Conservation (phyloP, 2,888 invertebrate genomes). For the Petrophora chlorosata region DNA sequence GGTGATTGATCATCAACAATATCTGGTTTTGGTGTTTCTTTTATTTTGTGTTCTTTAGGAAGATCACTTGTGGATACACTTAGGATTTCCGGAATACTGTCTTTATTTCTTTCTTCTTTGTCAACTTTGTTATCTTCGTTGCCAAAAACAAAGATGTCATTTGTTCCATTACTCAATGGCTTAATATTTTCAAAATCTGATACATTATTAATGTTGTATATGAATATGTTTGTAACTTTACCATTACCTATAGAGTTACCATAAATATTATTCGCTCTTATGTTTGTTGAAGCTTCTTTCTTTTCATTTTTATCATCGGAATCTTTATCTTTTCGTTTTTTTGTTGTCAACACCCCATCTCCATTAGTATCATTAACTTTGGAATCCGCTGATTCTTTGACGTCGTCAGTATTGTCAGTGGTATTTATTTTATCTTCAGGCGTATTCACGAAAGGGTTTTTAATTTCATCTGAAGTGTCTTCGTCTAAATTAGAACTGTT, state of each 20-base stretch:
- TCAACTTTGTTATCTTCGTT: constrained; percentile 10
- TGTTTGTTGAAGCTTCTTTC: constrained; percentile 25
- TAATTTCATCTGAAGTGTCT: neutral
- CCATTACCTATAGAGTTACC: constrained; percentile 55
- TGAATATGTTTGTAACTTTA: constrained; percentile 62
- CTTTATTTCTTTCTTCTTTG: constrained; percentile 3
- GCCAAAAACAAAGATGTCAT: constrained; percentile 32
- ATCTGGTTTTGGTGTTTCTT: neutral
- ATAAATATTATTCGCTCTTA: constrained; percentile 47
- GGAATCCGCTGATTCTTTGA: neutral
- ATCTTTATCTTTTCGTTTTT: constrained; percentile 23
- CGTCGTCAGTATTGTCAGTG: neutral
- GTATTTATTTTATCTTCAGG: constrained; percentile 7
- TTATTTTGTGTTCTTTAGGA: neutral
- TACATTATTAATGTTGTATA: constrained; percentile 50
- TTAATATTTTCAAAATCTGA: constrained; percentile 38
- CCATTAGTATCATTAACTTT: neutral
- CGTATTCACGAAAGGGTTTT: neutral
- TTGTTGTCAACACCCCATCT: constrained; percentile 8
- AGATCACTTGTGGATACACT: neutral
- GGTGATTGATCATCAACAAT: neutral
- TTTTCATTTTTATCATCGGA: constrained; percentile 16
- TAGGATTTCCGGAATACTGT: neutral
- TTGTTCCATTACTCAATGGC: constrained; percentile 29
- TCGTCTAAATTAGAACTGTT: neutral